Conservation (phyloP, 2,888 invertebrate species). For the Leptothorax acervorum region DNA sequence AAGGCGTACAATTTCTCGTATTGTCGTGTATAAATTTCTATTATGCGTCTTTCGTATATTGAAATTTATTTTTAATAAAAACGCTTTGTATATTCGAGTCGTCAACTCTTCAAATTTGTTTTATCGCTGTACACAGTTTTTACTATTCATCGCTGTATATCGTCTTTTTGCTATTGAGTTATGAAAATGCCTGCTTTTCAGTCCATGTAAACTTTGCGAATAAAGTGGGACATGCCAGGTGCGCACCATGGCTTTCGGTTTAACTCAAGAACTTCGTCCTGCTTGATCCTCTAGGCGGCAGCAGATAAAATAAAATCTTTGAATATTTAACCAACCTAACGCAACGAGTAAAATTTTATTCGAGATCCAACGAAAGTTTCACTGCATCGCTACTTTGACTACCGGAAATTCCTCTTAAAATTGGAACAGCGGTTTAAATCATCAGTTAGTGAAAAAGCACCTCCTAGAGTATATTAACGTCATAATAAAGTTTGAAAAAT, state of each 20-base stretch:
- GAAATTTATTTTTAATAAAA: neutral
- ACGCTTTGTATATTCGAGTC: neutral
- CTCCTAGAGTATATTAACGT: neutral
- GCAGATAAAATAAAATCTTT: slow-evolving; percentile 45
- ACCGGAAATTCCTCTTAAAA: slow-evolving; percentile 26
- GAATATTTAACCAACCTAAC: slow-evolving; percentile 42
- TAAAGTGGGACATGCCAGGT: slow-evolving; percentile 64
- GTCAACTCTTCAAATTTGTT: neutral
- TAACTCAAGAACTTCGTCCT: slow-evolving; percentile 63
- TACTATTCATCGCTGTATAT: neutral
- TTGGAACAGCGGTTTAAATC: neutral
- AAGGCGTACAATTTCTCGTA: neutral
- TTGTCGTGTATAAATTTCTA: neutral
- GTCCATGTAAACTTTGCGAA: slow-evolving; percentile 37
- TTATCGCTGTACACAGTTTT: neutral
- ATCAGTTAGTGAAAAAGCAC: neutral
- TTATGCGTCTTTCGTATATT: neutral
- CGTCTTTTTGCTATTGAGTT: slow-evolving; percentile 6
- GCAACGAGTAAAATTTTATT: slow-evolving; percentile 38
- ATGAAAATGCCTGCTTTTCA: slow-evolving; percentile 24
- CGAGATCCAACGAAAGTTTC: slow-evolving; percentile 29
- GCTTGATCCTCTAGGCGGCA: slow-evolving; percentile 20
- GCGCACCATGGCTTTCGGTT: slow-evolving; percentile 61
- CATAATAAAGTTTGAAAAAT: neutral
- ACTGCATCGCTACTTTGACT: slow-evolving; percentile 11